Conservation (phyloP, 2,888 invertebrate species). For the Ophraella communa region DNA sequence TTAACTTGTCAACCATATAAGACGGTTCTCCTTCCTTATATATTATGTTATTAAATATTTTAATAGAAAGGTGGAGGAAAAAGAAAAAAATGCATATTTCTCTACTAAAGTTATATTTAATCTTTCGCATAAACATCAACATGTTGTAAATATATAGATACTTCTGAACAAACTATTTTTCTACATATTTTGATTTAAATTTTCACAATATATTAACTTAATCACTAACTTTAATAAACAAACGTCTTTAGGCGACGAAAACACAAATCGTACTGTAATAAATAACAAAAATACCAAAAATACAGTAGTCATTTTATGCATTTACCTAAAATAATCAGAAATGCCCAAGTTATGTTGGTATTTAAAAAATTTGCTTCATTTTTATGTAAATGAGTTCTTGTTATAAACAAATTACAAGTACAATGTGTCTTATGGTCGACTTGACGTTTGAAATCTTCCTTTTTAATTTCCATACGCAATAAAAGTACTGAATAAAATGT, state of each 20-base stretch:
- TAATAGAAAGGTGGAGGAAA: not conserved
- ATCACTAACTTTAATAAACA: conserved; percentile 1
- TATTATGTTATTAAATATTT: not conserved
- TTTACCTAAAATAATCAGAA: not conserved
- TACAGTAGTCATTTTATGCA: conserved; percentile 15
- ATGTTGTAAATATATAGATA: conserved; percentile 37
- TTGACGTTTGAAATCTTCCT: not conserved
- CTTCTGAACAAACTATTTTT: conserved; percentile 31
- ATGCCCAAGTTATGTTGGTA: too few species aligned
- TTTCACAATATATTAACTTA: conserved; percentile 27
- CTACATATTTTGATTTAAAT: conserved; percentile 32
- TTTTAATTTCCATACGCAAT: conserved; percentile 1
- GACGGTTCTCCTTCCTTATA: too few species aligned
- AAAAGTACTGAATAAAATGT: conserved; percentile 16
- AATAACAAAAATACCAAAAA: conserved; percentile 7
- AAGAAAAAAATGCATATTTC: conserved; percentile 2
- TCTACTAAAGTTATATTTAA: conserved; percentile 33
- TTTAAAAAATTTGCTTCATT: too few species aligned
- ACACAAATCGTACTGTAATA: conserved; percentile 1
- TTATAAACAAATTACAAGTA: too few species aligned
- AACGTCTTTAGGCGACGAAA: not conserved
- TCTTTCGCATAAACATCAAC: conserved; percentile 37
- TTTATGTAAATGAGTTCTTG: too few species aligned
- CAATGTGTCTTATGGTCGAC: not conserved
- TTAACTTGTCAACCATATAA: too few species aligned